Evolutionary conservation across 92 coral and sea anemone genomes (phyloP), one percentile per base, ranked within the genome.

Genomic region (Zoanthus sansibaricus): DNA sequence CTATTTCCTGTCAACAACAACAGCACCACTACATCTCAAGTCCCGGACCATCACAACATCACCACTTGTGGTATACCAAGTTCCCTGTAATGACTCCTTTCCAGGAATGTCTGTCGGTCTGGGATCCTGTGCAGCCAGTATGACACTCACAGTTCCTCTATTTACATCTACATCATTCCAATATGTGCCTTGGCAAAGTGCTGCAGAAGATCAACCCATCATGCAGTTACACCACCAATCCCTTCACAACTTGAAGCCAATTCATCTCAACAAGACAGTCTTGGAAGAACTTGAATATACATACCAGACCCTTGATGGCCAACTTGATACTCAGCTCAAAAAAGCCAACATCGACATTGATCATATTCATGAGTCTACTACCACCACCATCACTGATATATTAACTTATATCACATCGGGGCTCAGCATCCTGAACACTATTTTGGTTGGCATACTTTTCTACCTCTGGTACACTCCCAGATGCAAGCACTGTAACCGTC

Each of bases 101-200:
- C 73, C 73, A 69, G 73, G 73, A 69, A 69, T 69, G 17, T 69
- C 45, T 30, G 17, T 31, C 5, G 73, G 47, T 46, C 73, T 69
- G 73, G 73, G 73, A 69, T 69, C 73, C 73, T 69, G 73, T 69
- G 73, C 73, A 30, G 3, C 73, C 14, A 69, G 45, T 2, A 69
- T 30, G 73, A 69, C 73, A 69, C 44, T 69, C 46, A 69, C 73
- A 69, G 73, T 69, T 33, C 73, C 73, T 31, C 45, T 33, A 69
- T 86, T 89, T 20, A 82, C 82, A 0, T 32, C 45, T 10, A 10
- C 17, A 4, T n/a, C 80, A 5, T 48, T 89, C 25, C 77, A 62
- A 47, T 82, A 86, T 37, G 86, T 92, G 10, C 82, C 82, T 3
- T 92, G 94, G 94, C 49, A 68, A 5, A 30, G 64, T 9, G 69